Conservation (phyloP, 2,113 vertebrate species). For the Cebidichthys violaceus region DNA sequence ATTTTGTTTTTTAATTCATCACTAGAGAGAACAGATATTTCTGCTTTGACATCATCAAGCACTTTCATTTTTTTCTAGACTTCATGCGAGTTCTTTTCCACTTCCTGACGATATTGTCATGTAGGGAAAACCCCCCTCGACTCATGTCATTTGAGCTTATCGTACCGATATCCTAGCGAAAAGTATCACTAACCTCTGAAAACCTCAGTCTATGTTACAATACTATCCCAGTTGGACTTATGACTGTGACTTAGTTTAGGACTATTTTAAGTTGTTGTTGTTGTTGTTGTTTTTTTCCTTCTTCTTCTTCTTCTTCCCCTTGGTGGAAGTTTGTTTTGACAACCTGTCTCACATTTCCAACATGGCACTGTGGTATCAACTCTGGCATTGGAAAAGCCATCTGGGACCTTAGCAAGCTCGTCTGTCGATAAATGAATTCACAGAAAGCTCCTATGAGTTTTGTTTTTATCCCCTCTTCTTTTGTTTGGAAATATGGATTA, state of each 20-base stretch:
- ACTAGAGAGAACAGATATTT: neutral
- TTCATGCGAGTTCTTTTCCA: slow-evolving; percentile 56
- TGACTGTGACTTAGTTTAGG: slow-evolving; percentile 76
- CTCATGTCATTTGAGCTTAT: slow-evolving; percentile 69
- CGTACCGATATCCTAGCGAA: slow-evolving; percentile 65
- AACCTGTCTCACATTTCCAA: slow-evolving; percentile 71
- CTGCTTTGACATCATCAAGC: slow-evolving; percentile 37
- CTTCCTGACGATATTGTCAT: slow-evolving; percentile 54
- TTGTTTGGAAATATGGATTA: slow-evolving; percentile 80
- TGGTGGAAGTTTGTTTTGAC: slow-evolving; percentile 54
- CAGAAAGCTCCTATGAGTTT: slow-evolving; percentile 79
- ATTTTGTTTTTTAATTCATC: slow-evolving; percentile 13
- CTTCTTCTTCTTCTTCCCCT: slow-evolving; percentile 45
- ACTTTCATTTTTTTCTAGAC: slow-evolving; percentile 45
- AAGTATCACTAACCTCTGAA: slow-evolving; percentile 72
- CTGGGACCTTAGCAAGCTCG: slow-evolving; percentile 68
- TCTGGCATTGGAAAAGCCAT: slow-evolving; percentile 72
- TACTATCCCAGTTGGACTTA: slow-evolving; percentile 66
- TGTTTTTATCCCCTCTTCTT: slow-evolving; percentile 78
- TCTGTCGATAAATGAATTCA: slow-evolving; percentile 72
- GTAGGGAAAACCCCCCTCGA: slow-evolving; percentile 64
- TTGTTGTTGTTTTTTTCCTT: too few species aligned
- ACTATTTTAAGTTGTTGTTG: slow-evolving; percentile 63
- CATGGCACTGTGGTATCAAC: slow-evolving; percentile 70
- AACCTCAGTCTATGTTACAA: slow-evolving; percentile 76